A percentile compares a stretch with the other conserved stretches of the same genome.
These are phyloP conservation scores for Chelonoidis abingdonii DNA, from an alignment of 2,113 vertebrate genomes.

Conservation along the genomic window DNA sequence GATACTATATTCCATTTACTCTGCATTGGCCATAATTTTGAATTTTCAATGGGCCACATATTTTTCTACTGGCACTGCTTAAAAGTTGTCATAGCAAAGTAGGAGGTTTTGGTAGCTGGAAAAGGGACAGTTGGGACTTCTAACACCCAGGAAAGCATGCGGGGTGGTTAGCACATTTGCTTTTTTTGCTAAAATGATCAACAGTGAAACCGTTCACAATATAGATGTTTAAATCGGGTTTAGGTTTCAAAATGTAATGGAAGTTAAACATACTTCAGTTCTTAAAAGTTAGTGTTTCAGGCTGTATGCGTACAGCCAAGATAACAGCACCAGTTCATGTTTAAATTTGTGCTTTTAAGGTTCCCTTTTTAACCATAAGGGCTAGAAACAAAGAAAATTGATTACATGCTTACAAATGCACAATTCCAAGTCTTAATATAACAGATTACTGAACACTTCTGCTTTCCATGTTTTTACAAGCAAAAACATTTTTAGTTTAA, in stretches of 20 bases:
- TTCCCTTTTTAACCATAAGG: neutral
- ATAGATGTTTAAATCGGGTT: neutral
- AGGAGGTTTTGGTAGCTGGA: neutral
- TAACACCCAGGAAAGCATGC: neutral
- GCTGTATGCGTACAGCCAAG: neutral
- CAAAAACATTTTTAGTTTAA: neutral
- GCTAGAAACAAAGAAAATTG: neutral
- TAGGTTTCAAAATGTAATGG: neutral
- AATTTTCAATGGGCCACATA: neutral
- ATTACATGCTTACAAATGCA: neutral
- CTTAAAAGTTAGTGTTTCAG: neutral
- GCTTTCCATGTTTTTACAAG: neutral
- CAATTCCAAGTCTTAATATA: neutral
- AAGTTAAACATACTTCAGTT: neutral
- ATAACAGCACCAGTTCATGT: neutral
- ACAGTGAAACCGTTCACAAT: neutral
- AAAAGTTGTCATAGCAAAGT: neutral
- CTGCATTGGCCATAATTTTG: neutral
- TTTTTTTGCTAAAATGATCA: neutral
- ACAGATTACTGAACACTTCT: neutral
- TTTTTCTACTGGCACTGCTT: neutral
- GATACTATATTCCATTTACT: neutral
- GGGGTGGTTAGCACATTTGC: neutral
- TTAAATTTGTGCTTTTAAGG: neutral
- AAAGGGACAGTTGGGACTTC: neutral